Conservation (phyloP, 2,797 vertebrate species). For the Allobates femoralis region DNA sequence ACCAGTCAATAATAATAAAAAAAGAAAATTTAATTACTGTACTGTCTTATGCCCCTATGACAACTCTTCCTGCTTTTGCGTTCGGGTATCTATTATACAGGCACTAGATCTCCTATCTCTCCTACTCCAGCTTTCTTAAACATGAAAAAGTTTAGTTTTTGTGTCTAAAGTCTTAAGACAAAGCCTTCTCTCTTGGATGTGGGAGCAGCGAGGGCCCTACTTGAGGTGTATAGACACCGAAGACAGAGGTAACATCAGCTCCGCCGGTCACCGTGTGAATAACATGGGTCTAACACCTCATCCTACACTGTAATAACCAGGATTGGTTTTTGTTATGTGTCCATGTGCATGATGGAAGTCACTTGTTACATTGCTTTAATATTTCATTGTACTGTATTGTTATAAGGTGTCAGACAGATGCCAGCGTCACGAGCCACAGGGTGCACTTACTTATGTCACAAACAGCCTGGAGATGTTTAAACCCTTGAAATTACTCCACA, state of each 20-base stretch:
- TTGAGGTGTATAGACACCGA: constrained; percentile 18
- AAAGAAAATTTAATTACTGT: no score
- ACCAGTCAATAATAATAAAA: no score
- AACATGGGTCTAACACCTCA: constrained; percentile 18
- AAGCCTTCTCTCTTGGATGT: background rate
- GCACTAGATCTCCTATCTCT: background rate
- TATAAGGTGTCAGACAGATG: background rate
- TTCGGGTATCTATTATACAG: background rate
- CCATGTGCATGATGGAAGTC: constrained; percentile 31
- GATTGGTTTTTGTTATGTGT: background rate
- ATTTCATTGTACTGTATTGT: background rate
- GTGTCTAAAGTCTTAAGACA: background rate
- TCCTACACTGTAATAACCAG: background rate
- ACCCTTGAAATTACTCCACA: background rate
- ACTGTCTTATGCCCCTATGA: background rate
- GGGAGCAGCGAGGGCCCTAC: background rate
- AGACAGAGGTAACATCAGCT: constrained; percentile 21
- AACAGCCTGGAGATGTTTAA: background rate
- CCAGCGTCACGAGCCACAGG: background rate
- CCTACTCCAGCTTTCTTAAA: background rate
- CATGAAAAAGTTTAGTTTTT: background rate
- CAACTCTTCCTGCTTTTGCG: background rate
- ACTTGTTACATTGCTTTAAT: constrained; percentile 13
- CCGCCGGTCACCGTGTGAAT: constrained; percentile 2
- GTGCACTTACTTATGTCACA: background rate